phyloP scores from a whole-genome alignment of 2,797 vertebrate genomes.

The Vireo griseus region DNA sequence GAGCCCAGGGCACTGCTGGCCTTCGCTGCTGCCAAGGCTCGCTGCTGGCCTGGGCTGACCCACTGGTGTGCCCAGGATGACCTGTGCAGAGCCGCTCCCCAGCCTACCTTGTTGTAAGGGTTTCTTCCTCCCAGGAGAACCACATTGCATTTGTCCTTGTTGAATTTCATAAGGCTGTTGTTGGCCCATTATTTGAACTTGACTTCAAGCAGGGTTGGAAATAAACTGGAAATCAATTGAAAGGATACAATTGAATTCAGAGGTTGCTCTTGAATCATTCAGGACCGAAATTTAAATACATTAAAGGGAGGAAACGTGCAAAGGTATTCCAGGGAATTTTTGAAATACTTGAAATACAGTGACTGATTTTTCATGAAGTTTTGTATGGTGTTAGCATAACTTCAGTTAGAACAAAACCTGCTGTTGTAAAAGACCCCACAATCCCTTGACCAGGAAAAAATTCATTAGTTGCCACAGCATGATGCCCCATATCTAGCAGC shows the following conservation, averaged over 20 bases:
- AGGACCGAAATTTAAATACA: slow-evolving; percentile 19
- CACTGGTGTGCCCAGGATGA: background rate
- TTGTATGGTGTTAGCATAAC: background rate
- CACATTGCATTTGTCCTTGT: background rate
- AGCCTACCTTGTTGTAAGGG: background rate
- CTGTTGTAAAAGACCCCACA: background rate
- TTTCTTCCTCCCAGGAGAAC: background rate
- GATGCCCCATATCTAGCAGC: background rate
- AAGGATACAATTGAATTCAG: slow-evolving; percentile 15
- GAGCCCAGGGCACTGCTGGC: background rate
- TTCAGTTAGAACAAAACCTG: background rate
- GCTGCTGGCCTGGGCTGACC: background rate
- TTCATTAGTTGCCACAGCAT: background rate
- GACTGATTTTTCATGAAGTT: background rate
- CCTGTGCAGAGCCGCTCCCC: background rate
- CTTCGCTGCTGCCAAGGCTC: background rate
- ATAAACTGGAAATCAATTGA: background rate
- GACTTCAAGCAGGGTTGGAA: slow-evolving; percentile 15
- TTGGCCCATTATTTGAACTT: background rate
- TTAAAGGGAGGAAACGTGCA: background rate
- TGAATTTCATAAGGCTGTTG: background rate
- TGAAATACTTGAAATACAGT: background rate
- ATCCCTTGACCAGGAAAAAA: background rate
- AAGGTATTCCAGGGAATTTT: background rate
- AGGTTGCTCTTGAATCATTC: slow-evolving; percentile 41